Evolutionary conservation across 2,113 vertebrate genomes (phyloP), one percentile per base, ranked within the genome.

Genomic region (Hymenochirus boettgeri): DNA sequence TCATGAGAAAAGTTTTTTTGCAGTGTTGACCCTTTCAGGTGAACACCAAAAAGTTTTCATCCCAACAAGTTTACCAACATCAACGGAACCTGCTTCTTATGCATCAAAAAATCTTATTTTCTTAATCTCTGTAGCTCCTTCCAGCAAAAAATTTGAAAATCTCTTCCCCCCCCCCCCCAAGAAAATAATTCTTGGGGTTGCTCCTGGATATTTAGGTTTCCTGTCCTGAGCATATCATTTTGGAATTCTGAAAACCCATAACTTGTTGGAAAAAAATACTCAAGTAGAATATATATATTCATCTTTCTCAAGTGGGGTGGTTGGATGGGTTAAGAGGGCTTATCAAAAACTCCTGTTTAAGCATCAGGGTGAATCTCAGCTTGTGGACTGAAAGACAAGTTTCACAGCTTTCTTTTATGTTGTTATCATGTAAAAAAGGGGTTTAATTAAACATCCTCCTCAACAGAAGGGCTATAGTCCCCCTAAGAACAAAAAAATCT

Each of bases 191-290:
- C n/a, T n/a, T 31, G 27, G 53, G 56, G 65, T 69, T 56, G 56
- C 60, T 69, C 65, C 65, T 39, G 23, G 47, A 69, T 45, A 17
- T 25, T 31, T 7, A 19, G 17, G 5, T 64, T 57, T 23, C 23
- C 27, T 15, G 7, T 29, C 26, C 12, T 42, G 39, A 15, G 13
- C 17, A n/a, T n/a, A 42, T 42, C 5, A 42, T n/a, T 42, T 42
- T 42, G 17, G 3, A 13, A 39, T 13, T 11, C 12, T 39, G 35
- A 13, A 39, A 42, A 3, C 39, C 17, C 17, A 2, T 42, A 42
- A n/a, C n/a, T n/a, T n/a, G n/a, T n/a, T n/a, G n/a, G n/a, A n/a
- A n/a, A n/a, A n/a, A n/a, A n/a, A n/a, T n/a, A n/a, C n/a, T 6
- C 10, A 31, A n/a, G n/a, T n/a, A n/a, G n/a, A n/a, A n/a, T n/a